Evolutionary conservation across 2,797 vertebrate genomes (phyloP).

Genomic region (Lepus oiostolus): DNA sequence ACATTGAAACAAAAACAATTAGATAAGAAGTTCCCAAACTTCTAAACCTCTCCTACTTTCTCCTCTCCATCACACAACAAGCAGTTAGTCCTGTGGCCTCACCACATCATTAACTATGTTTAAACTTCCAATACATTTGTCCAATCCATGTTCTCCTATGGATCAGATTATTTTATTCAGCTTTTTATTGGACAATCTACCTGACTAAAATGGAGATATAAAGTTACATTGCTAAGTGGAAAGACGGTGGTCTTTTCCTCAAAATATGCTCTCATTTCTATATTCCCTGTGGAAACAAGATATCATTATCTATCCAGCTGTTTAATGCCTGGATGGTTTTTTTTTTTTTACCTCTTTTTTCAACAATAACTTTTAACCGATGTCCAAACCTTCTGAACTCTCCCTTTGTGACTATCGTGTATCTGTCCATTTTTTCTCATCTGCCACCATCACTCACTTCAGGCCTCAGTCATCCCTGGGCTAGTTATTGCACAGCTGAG

Average conservation of each 20-base stretch:
- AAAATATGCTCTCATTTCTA: not conserved
- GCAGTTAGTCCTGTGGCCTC: not conserved
- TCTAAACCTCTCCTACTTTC: not conserved
- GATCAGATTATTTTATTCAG: not conserved
- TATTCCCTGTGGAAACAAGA: not conserved
- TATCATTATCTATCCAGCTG: not conserved
- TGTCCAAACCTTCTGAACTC: not conserved
- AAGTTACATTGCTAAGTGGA: not conserved
- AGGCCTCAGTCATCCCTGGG: not conserved
- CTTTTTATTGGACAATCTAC: not conserved
- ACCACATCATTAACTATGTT: not conserved
- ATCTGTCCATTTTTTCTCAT: not conserved
- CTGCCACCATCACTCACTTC: not conserved
- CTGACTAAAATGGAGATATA: not conserved
- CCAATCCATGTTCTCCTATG: not conserved
- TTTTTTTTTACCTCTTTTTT: not conserved
- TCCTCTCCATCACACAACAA: not conserved
- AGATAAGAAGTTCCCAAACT: conserved; percentile 5
- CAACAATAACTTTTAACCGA: not conserved
- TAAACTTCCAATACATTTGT: not conserved
- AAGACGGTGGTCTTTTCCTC: not conserved
- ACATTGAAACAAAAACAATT: conserved; percentile 16
- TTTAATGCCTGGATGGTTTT: not conserved
- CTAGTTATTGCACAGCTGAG: not conserved
- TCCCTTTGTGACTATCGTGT: not conserved